phyloP scores from a whole-genome alignment of 2,888 invertebrate genomes.

The Pristionchus fissidentatus region DNA sequence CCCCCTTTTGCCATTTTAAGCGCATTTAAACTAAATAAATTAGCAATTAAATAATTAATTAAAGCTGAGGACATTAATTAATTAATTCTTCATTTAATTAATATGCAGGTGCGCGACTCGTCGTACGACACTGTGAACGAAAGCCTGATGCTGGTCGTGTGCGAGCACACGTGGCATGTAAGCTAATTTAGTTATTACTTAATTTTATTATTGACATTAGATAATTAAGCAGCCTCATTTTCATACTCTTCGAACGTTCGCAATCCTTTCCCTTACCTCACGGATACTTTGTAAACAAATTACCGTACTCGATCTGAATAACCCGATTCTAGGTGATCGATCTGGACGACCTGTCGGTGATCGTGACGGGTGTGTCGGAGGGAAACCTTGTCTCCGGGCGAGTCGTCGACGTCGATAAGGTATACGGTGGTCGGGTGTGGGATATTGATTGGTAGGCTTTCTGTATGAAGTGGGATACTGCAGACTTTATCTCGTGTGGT shows the following conservation, averaged over 20 bases:
- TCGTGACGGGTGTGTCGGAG: conserved; percentile 61
- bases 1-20: no score
- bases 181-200: conserved; percentile 47
- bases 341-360: conserved; percentile 86
- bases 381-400: conserved; percentile 70
- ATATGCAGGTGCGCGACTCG: conserved; percentile 51
- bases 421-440: background rate
- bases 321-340: conserved; percentile 82
- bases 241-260: no score
- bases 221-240: conserved; percentile 19
- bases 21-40: no score
- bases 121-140: conserved; percentile 83
- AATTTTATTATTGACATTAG: background rate
- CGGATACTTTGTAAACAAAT: background rate
- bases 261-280: no score
- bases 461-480: no score
- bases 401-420: conserved; percentile 70
- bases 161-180: conserved; percentile 96
- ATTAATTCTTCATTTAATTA: no score
- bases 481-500: no score
- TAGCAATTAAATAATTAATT: no score
- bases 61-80: no score
- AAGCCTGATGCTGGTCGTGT: conserved; percentile 94
- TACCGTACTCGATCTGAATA: no score
- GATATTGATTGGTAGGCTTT: no score